Evolutionary conservation across 35 echinoderm and acorn worm genomes (phyloP), one percentile per base, ranked within the genome.

Genomic region (Eucidaris tribuloides): DNA sequence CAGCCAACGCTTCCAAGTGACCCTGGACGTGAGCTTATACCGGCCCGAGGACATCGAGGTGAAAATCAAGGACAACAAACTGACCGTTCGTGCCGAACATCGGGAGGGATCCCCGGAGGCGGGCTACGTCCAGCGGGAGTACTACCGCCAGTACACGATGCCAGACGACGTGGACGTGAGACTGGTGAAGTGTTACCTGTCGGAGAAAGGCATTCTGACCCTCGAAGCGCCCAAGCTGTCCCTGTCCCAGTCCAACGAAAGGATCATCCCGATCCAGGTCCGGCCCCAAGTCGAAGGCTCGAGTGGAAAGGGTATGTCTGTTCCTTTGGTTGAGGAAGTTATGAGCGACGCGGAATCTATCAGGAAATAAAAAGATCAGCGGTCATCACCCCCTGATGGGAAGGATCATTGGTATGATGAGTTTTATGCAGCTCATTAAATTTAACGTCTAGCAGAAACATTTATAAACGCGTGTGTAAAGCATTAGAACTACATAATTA

Each of bases 41-140:
- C 77, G 80, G 42, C 96, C 96, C 31, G 91, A 99, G 58, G 96
- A 99, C 65, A 87, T 99, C 7, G 87, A 93, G 68, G 90, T 99
- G 2, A 99, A 91, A 48, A 83, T 99, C 2, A 89, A 93, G 45
- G 89, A 99, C 19, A 93, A 93, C 46, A 93, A 89, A 65, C 45
- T 99, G 39, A 92, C 90, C 28, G 91, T 93, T 39, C 65, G 70
- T 36, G 96, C 96, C 28, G 91, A 97, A 62, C 87, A 87, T 52
- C 85, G 82, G 38, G 96, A 93, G 49, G 82, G 78, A 5, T 50
- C 87, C 20, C 59, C 83, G 20, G 88, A 96, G 60, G 59, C 59
- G 1, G 96, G 96, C 42, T 99, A 85, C 36, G 91, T 90, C 3
- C 83, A 92, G 33, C 76, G 91, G 23, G 91, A 93, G 52, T 99